Conservation (phyloP, 2,888 invertebrate species). For the Nemoura dubitans region DNA sequence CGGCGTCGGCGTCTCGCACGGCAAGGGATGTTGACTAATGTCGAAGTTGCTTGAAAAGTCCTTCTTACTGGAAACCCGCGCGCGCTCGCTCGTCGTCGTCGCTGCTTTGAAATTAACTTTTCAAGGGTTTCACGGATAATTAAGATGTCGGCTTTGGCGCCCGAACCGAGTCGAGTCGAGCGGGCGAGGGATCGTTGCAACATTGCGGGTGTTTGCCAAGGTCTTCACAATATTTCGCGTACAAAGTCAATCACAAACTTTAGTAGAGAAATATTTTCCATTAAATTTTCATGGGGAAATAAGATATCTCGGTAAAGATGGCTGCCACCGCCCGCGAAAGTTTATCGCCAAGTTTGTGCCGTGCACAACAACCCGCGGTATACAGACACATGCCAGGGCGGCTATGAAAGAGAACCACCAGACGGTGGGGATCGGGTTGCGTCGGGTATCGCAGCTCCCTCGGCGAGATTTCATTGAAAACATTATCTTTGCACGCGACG, state of each 20-base stretch:
- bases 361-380: neutral
- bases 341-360: neutral
- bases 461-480: neutral
- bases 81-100: neutral
- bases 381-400: too few relatives aligned
- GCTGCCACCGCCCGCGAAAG: neutral
- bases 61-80: neutral
- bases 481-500: neutral
- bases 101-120: constrained; percentile 3
- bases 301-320: neutral
- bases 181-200: neutral
- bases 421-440: neutral
- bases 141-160: neutral
- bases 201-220: constrained; percentile 19
- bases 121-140: constrained; percentile 12
- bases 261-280: constrained; percentile 1
- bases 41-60: neutral
- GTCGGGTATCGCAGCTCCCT: neutral
- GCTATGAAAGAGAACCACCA: too few relatives aligned
- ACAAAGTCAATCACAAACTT: constrained; percentile 28
- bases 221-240: constrained; percentile 25
- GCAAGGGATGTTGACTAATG: neutral
- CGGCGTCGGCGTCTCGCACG: too few relatives aligned
- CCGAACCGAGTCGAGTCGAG: neutral
- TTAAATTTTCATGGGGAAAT: constrained; percentile 3